A percentile compares a stretch with the other conserved stretches of the same genome.
Evolutionary conservation across 2,113 vertebrate genomes (phyloP).

Genomic region (Dicaeum eximium): DNA sequence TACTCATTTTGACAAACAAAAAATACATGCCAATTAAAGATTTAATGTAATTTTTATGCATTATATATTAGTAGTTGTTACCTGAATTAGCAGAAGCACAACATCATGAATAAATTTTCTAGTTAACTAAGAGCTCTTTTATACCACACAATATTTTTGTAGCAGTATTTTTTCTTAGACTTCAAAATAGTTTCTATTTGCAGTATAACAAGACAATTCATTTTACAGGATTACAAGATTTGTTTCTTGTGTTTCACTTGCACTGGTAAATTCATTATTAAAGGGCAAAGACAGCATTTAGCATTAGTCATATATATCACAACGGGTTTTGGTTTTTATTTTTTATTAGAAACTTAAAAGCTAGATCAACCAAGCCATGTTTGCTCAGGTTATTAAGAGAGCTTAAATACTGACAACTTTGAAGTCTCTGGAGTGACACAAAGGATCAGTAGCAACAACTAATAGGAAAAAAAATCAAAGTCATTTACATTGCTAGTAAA

Average conservation of each 20-base stretch:
- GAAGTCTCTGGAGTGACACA: not conserved
- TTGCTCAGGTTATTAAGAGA: not conserved
- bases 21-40: not conserved
- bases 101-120: not conserved
- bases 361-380: not conserved
- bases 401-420: not conserved
- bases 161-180: not conserved
- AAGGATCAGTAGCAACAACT: not conserved
- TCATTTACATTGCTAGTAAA: not conserved
- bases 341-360: slow-evolving; percentile 1
- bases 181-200: not conserved
- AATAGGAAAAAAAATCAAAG: not conserved
- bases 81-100: not conserved
- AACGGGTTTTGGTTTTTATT: not conserved
- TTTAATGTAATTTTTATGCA: not conserved
- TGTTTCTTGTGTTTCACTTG: not conserved
- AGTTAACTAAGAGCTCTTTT: not conserved
- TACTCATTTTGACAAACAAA: not conserved
- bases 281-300: not conserved
- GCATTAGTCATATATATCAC: not conserved
- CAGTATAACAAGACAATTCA: not conserved
- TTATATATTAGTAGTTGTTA: not conserved
- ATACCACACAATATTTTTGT: not conserved
- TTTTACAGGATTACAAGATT: not conserved
- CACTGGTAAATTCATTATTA: not conserved